A percentile compares a stretch with the other conserved stretches of the same genome.
Evolutionary conservation across 2,797 vertebrate species (phyloP).

Genomic region (Gymnopithys bicolor): DNA sequence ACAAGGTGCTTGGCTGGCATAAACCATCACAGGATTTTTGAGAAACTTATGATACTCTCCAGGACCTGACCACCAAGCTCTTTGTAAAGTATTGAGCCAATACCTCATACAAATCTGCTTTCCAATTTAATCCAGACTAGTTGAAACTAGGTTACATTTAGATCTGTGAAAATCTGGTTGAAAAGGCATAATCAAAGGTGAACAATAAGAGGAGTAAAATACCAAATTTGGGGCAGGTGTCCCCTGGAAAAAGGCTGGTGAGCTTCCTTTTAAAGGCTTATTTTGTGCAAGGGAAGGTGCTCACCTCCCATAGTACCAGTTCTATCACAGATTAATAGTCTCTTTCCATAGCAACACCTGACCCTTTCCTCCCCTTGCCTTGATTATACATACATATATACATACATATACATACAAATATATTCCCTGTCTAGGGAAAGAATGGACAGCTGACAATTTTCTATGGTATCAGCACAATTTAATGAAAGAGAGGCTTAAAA

Average conservation of each 20-base stretch:
- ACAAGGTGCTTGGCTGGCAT: neutral
- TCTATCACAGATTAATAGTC: conserved; percentile 17
- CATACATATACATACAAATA: conserved; percentile 2
- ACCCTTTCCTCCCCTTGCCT: conserved; percentile 19
- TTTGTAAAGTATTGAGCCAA: neutral
- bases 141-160: neutral
- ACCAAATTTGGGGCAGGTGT: neutral
- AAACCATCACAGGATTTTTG: neutral
- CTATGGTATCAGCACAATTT: conserved; percentile 10
- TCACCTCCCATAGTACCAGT: neutral
- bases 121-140: neutral
- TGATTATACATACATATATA: conserved; percentile 37
- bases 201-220: neutral
- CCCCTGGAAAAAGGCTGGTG: neutral
- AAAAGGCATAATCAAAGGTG: neutral
- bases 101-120: neutral
- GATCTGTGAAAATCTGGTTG: neutral
- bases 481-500: neutral
- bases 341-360: conserved; percentile 60
- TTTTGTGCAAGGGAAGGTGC: neutral
- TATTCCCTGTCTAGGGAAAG: neutral
- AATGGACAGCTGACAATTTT: conserved; percentile 33
- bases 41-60: neutral
- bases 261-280: neutral
- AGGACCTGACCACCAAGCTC: fast-evolving